phyloP scores from a whole-genome alignment of 2,113 vertebrate genomes.

The Daubentonia madagascariensis region DNA sequence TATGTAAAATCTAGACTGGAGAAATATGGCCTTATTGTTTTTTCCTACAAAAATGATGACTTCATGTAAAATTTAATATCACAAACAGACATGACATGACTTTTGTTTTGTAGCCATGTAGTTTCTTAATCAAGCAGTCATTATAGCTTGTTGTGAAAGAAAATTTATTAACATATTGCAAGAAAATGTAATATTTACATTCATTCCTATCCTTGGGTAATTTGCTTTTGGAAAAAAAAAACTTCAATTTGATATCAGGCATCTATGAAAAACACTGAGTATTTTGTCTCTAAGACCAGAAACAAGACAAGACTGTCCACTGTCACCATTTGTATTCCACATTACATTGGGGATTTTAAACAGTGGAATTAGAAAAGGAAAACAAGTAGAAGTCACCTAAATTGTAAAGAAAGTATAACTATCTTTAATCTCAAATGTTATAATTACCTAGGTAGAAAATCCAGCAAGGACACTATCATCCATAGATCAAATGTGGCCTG shows the following conservation, averaged over 20 bases:
- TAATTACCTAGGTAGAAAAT: not conserved
- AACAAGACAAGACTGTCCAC: not conserved
- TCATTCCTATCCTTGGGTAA: not conserved
- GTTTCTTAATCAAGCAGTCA: slow-evolving; percentile 68
- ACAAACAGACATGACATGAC: not conserved
- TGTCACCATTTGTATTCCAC: not conserved
- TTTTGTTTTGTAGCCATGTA: slow-evolving; percentile 68
- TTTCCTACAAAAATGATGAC: not conserved
- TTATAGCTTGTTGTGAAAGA: slow-evolving; percentile 55
- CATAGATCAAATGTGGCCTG: not conserved
- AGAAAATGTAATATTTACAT: not conserved
- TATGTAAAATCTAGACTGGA: not conserved
- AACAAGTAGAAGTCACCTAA: not conserved
- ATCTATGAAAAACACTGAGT: not conserved
- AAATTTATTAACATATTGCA: not conserved
- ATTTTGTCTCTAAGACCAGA: not conserved
- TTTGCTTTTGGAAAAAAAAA: not conserved
- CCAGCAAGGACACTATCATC: not conserved
- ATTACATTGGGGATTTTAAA: not conserved
- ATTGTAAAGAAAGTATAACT: not conserved
- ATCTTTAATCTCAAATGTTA: not conserved
- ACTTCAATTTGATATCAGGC: not conserved
- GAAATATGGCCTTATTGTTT: not conserved
- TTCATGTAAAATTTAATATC: not conserved
- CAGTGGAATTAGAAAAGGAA: not conserved